A percentile compares a stretch with the other conserved stretches of the same genome.
These are phyloP conservation scores for Aurelia aurita DNA, from an alignment of 30 jellyfish, hydroid and myxozoan genomes.

Conservation along the genomic window DNA sequence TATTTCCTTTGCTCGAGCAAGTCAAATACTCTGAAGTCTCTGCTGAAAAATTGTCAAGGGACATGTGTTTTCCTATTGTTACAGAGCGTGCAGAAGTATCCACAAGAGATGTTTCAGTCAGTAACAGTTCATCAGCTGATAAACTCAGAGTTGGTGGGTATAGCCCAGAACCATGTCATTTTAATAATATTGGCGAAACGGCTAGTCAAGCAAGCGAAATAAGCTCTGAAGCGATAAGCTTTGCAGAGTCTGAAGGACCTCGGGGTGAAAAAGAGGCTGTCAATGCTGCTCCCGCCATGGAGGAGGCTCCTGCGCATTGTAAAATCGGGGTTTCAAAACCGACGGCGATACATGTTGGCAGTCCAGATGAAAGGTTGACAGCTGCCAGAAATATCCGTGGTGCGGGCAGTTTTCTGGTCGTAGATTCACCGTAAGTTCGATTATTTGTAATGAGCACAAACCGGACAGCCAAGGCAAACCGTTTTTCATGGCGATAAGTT, in stretches of 20 bases:
- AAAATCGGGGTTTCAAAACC: too few species aligned
- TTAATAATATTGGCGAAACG: slow-evolving; percentile 30
- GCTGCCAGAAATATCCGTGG: background rate
- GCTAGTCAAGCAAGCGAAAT: slow-evolving; percentile 5
- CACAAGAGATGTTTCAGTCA: slow-evolving; percentile 32
- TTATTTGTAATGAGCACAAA: too few species aligned
- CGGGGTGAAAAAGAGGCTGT: background rate
- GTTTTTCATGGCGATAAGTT: too few species aligned
- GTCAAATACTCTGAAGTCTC: slow-evolving; percentile 52
- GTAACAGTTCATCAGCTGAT: background rate
- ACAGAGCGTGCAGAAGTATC: slow-evolving; percentile 15
- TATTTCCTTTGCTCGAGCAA: slow-evolving; percentile 93
- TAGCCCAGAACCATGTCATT: slow-evolving; percentile 11
- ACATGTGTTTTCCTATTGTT: slow-evolving; percentile 5
- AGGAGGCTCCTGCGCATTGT: background rate
- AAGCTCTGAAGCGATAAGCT: too few species aligned
- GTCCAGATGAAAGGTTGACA: background rate
- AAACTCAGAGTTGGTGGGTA: background rate
- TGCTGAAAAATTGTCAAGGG: slow-evolving; percentile 25
- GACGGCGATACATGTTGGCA: too few species aligned
- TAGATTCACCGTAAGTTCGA: slow-evolving; percentile 53
- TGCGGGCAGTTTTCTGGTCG: slow-evolving; percentile 75
- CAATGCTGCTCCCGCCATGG: background rate
- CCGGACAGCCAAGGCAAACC: too few species aligned
- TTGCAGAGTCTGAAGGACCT: background rate